Conservation (phyloP, 2,113 vertebrate genomes). For the Rhizomys pruinosus region DNA sequence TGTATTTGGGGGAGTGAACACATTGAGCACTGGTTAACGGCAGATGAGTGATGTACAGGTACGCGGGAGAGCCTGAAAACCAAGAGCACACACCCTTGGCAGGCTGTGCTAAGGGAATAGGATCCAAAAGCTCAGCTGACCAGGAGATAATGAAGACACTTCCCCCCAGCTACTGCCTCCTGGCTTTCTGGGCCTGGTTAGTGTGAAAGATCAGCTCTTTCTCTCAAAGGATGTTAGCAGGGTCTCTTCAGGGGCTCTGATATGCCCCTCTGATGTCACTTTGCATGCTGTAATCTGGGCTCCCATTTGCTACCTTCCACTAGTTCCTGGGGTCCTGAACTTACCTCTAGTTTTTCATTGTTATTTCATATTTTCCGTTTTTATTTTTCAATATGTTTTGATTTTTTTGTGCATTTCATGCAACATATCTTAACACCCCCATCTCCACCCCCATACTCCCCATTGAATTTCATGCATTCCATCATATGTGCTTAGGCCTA, state of each 20-base stretch:
- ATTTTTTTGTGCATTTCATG: too few relatives aligned
- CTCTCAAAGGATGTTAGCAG: background rate
- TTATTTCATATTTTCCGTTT: too few relatives aligned
- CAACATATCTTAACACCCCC: too few relatives aligned
- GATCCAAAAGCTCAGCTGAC: background rate
- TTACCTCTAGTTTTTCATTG: background rate
- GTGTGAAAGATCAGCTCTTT: conserved; percentile 14
- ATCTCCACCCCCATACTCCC: too few relatives aligned
- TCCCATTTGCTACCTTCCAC: background rate
- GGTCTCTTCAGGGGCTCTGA: background rate
- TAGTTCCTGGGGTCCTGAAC: background rate
- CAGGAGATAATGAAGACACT: background rate
- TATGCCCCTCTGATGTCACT: background rate
- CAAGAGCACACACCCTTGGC: background rate
- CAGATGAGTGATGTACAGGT: background rate
- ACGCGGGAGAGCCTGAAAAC: background rate
- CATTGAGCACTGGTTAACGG: background rate
- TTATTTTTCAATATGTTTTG: too few relatives aligned
- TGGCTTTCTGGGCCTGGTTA: background rate
- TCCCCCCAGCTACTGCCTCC: background rate
- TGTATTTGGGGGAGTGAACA: conserved; percentile 21
- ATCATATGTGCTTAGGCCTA: too few relatives aligned
- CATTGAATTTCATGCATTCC: too few relatives aligned
- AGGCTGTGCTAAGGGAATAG: background rate
- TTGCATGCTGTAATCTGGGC: background rate